Percentiles rank a stretch among this genome's conserved stretches.
phyloP scores from a whole-genome alignment of 2,113 vertebrate genomes.

The Triplophysa dalaica region DNA sequence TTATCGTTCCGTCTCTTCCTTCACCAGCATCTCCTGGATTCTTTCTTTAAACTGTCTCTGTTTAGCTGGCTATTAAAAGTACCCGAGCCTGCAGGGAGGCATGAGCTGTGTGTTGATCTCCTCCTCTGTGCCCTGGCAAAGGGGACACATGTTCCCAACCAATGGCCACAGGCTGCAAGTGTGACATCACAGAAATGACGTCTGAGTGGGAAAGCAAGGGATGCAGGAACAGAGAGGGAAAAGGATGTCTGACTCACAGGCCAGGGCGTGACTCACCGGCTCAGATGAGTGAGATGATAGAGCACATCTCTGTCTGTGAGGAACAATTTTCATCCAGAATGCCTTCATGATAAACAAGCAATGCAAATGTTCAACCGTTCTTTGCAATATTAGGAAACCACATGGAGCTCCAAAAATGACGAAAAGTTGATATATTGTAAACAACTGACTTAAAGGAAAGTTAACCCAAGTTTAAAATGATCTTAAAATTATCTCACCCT shows the following conservation, averaged over 20 bases:
- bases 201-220: background rate
- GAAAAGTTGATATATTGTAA: no score
- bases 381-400: no score
- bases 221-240: background rate
- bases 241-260: slow-evolving; percentile 3
- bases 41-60: background rate
- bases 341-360: background rate
- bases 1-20: background rate
- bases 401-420: no score
- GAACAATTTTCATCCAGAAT: background rate
- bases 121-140: slow-evolving; percentile 13
- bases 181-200: background rate
- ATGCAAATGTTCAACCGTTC: background rate
- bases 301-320: background rate
- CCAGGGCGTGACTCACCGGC: background rate
- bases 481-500: no score
- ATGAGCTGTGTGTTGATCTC: background rate
- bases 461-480: no score
- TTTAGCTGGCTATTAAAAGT: slow-evolving; percentile 40
- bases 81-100: background rate
- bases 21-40: background rate
- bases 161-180: background rate
- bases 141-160: slow-evolving; percentile 23
- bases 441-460: no score
- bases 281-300: slow-evolving; percentile 1